These are phyloP conservation scores for Tetranychus truncatus DNA, from an alignment of 2,888 invertebrate species.

Conservation along the genomic window DNA sequence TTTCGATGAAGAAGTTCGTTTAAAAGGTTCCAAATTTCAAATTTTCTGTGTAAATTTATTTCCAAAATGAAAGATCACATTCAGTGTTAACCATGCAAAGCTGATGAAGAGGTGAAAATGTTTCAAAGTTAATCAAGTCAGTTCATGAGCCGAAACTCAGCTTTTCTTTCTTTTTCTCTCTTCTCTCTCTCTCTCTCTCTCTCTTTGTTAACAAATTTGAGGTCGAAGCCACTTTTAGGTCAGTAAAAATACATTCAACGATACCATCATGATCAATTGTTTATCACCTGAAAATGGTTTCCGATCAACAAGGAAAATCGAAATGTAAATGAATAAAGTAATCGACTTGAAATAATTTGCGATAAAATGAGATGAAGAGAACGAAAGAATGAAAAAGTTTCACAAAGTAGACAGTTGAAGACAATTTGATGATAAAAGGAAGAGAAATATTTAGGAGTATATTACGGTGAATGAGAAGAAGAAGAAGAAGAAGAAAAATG, in stretches of 20 bases:
- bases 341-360: no score
- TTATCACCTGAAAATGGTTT: no score
- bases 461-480: neutral
- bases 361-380: no score
- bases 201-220: neutral
- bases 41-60: no score
- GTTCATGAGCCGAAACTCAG: neutral
- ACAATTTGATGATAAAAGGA: neutral
- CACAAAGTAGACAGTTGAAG: neutral
- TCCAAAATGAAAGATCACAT: neutral
- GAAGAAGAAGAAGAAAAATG: neutral
- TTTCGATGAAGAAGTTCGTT: neutral
- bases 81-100: neutral
- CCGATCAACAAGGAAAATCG: no score
- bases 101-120: neutral
- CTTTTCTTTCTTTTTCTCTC: no score
- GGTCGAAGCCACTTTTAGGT: constrained; percentile 1
- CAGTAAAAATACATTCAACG: neutral
- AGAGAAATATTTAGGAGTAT: neutral
- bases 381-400: no score
- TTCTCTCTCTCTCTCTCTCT: neutral
- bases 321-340: no score
- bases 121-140: neutral
- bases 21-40: neutral
- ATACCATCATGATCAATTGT: neutral